Conservation (phyloP, 2,888 invertebrate species). For the Phania funesta region DNA sequence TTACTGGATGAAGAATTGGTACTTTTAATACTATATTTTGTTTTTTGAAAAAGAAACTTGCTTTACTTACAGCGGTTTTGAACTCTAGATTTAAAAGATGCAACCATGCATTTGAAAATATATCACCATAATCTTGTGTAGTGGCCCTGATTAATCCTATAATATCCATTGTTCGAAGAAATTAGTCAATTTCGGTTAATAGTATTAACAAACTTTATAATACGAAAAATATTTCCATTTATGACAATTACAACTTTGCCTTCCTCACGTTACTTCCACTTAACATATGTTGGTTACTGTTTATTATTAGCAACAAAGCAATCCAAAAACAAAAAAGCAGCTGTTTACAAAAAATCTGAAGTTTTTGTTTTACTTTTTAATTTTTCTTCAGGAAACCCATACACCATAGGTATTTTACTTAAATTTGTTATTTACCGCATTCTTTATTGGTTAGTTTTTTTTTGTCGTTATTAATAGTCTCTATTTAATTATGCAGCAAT, state of each 20-base stretch:
- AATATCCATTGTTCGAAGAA: constrained; percentile 72
- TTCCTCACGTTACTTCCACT: not conserved
- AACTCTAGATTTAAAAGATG: constrained; percentile 82
- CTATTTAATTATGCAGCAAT: too few species aligned
- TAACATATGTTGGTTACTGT: not conserved
- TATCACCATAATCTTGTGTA: constrained; percentile 73
- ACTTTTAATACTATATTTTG: not conserved
- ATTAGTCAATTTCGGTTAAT: not conserved
- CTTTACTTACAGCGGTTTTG: constrained; percentile 81
- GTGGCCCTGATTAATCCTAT: constrained; percentile 73
- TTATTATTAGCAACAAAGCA: constrained; percentile 16
- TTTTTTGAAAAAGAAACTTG: too few species aligned
- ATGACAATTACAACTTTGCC: constrained; percentile 3
- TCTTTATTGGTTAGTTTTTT: too few species aligned
- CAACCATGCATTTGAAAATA: constrained; percentile 80
- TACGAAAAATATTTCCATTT: constrained; percentile 32
- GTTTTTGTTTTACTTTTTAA: constrained; percentile 7
- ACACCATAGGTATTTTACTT: not conserved
- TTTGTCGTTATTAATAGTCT: too few species aligned
- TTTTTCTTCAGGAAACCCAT: not conserved
- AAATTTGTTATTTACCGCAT: too few species aligned
- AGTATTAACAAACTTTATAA: not conserved
- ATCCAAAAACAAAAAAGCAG: constrained; percentile 21
- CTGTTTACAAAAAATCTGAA: constrained; percentile 29
- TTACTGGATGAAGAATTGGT: not conserved